Evolutionary conservation across 2,888 invertebrate species (phyloP), one percentile per base, ranked within the genome.

Genomic region (Pyrochroa serraticornis): DNA sequence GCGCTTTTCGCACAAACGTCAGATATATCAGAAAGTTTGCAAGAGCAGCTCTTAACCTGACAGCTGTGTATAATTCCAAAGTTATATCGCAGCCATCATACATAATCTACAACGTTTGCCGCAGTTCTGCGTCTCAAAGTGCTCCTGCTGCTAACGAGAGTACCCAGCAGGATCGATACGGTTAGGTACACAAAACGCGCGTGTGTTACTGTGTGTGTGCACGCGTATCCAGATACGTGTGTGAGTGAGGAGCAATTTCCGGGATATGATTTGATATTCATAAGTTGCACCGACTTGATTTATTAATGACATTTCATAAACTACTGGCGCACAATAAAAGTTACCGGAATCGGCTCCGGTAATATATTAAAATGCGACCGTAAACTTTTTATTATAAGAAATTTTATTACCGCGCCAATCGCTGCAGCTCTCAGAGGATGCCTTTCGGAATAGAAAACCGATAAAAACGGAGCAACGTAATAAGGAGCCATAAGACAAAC

Each of bases 71-170:
- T 46, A 51, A 57, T 57, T 57, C 57, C 50, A 22, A 50, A 56
- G 43, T 43, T 38, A 57, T 46, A 42, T 41, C 47, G 46, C 32
- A 9, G 39, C 51, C 41, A 52, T 58, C 52, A 58, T 58, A 52
- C 58, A 58, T 52, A 52, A 58, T 52, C 58, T 58, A 58, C 51
- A 51, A 47, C 32, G 57, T 57, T 57, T 57, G 57, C 51, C 48
- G 39, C 44, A 58, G 47, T 48, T 51, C 35, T 41, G 35, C 39
- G 45, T 52, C 37, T 47, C 52, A 58, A 58, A 51, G 35, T 22
- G 37, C 44, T 35, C n/a, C 46, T 12, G 50, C 46, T 12, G 50
- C 49, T 56, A 39, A 53, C 53, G 33, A 22, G 22, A 36, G 48
- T 38, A 44, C 30, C 49, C 35, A 57, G 44, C 33, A 14, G 48